Evolutionary conservation across 2,888 invertebrate species (phyloP).

Genomic region (Cynaeus angustus): DNA sequence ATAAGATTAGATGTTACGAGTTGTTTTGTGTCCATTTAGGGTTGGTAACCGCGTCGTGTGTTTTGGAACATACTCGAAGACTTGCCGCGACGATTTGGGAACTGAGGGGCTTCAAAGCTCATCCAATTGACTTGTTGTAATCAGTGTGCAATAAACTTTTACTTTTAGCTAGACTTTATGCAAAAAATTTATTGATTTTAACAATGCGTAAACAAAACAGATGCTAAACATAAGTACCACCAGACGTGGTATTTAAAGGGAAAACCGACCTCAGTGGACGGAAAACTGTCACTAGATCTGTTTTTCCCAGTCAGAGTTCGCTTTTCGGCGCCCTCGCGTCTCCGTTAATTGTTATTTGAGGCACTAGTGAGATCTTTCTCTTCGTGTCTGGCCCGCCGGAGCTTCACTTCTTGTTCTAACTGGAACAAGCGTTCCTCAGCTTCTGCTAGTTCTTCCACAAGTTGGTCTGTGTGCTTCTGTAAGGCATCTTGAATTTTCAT

Average conservation of each 20-base stretch:
- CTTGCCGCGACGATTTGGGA: constrained; percentile 88
- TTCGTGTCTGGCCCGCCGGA: too few species aligned
- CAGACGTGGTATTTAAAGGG: too few species aligned
- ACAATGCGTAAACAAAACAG: background rate
- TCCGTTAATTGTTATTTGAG: constrained; percentile 10
- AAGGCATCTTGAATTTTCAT: constrained; percentile 66
- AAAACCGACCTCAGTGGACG: too few species aligned
- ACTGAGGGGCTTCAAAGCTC: constrained; percentile 78
- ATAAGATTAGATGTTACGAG: constrained; percentile 83
- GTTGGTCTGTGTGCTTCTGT: constrained; percentile 64
- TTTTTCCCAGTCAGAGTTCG: too few species aligned
- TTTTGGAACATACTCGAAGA: constrained; percentile 88
- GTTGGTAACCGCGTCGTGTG: constrained; percentile 85
- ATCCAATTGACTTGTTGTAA: constrained; percentile 77
- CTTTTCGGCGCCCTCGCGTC: background rate
- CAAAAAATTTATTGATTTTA: background rate
- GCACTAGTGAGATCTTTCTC: constrained; percentile 1
- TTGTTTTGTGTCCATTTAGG: constrained; percentile 90
- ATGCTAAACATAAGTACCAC: too few species aligned
- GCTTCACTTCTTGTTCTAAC: constrained; percentile 66
- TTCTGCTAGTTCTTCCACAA: constrained; percentile 63
- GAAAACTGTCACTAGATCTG: too few species aligned
- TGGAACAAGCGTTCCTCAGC: constrained; percentile 66
- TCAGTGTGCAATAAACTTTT: constrained; percentile 6
- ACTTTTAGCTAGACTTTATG: too few species aligned